Conservation (phyloP, 2,888 invertebrate genomes). For the Cancer borealis region DNA sequence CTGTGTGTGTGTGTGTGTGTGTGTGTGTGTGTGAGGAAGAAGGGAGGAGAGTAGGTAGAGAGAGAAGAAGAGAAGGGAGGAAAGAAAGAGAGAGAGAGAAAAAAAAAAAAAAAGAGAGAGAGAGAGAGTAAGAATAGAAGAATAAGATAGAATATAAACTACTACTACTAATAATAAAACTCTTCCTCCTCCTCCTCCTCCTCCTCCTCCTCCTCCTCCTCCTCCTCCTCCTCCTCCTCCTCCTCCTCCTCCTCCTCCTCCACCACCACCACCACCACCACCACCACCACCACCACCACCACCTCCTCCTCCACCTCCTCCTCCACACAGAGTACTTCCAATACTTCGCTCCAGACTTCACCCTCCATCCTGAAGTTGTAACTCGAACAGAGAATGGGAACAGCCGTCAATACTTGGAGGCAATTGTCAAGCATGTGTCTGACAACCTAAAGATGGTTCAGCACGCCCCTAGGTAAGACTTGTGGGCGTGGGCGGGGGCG, state of each 20-base stretch:
- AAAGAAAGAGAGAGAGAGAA: neutral
- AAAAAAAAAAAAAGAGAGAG: neutral
- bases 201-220: neutral
- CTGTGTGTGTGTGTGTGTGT: neutral
- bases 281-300: neutral
- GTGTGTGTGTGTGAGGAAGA: neutral
- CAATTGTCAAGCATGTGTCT: constrained; percentile 90
- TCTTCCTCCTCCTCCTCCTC: neutral
- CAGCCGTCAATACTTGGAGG: constrained; percentile 95
- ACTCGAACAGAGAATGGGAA: constrained; percentile 94
- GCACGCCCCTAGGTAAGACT: constrained; percentile 87
- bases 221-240: neutral
- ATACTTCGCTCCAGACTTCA: constrained; percentile 98
- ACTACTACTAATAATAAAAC: too few species aligned
- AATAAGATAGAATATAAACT: neutral
- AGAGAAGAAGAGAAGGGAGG: too few species aligned
- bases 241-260: neutral
- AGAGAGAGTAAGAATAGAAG: neutral
- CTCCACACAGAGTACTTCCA: constrained; percentile 89
- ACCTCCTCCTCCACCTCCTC: neutral
- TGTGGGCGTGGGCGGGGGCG: neutral
- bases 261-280: constrained; percentile 62
- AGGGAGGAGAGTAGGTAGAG: neutral
- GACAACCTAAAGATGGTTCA: constrained; percentile 96
- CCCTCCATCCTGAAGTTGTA: constrained; percentile 94